Evolutionary conservation across 2,888 invertebrate genomes (phyloP), one percentile per base, ranked within the genome.

Genomic region (Erannis defoliaria): DNA sequence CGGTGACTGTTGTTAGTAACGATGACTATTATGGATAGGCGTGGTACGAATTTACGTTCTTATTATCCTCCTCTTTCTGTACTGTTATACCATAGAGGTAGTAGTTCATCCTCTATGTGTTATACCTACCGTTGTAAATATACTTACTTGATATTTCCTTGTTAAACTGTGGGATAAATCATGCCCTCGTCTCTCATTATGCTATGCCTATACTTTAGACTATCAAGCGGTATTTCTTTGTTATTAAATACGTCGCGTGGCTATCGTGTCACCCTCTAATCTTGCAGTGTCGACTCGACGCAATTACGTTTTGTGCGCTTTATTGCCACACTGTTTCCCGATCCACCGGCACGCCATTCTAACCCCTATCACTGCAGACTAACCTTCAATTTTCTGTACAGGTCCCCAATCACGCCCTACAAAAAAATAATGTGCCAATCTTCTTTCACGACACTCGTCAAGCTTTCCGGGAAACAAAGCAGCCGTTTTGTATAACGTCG

Each of bases 251-350:
- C 55, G 61, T n/a, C 35, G 60, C 55, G 26, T 31, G 60, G 29
- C 50, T 16, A 35, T 53, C 62, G 64, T 53, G 66, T 64, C 64
- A 67, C 64, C 61, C 66, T 64, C 64, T 66, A 70, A 66, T 70
- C 70, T 66, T 62, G 70, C 54, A 62, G 59, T 61, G 67, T 64
- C 61, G 67, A 62, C 70, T 64, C 61, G 67, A 62, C 70, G 66
- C 63, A 68, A 68, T 64, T 66, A 66, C 55, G 59, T 54, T 51
- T 59, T 51, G 65, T 65, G 57, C 65, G 63, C 55, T 66, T 68
- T 70, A 70, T 65, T 68, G 57, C 65, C 62, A 62, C 64, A 64
- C 63, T 38, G 58, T 60, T 59, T 26, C 37, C 53, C 46, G 46
- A 33, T 9, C 16, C 40, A 5, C 8, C 37, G 14, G 16, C 48